These are phyloP conservation scores for Hexactinellida sp. DNA, from an alignment of 37 sponge, comb jelly and placozoan species.

Conservation along the genomic window DNA sequence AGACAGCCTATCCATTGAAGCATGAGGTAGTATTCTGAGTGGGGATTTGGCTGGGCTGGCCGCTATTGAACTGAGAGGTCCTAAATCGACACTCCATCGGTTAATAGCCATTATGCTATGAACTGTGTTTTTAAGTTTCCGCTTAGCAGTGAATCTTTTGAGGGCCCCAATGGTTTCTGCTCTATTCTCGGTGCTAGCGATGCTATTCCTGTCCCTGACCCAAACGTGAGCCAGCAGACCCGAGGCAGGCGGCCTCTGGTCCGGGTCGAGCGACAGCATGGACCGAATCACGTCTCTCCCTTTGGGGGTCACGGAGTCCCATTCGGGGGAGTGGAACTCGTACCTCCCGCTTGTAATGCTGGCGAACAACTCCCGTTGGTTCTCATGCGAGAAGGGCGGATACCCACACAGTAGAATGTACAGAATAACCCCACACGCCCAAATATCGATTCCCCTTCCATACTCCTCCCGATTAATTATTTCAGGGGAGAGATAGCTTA, in stretches of 20 bases:
- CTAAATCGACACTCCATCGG: background rate
- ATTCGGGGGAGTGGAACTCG: constrained; percentile 36
- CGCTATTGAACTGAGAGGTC: background rate
- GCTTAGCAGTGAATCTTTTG: constrained; percentile 32
- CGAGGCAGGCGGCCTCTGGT: constrained; percentile 18
- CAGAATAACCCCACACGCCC: constrained; percentile 29
- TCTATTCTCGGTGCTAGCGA: constrained; percentile 22
- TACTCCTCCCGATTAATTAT: constrained; percentile 27
- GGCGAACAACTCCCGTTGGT: constrained; percentile 26
- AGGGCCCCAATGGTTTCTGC: constrained; percentile 33
- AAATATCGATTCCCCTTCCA: constrained; percentile 27
- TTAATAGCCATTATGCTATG: background rate
- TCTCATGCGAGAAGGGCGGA: constrained; percentile 36
- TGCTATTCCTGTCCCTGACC: constrained; percentile 17
- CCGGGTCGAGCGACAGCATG: constrained; percentile 22
- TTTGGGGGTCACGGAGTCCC: constrained; percentile 35
- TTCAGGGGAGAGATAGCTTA: constrained; percentile 33
- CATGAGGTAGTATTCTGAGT: background rate
- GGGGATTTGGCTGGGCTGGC: background rate
- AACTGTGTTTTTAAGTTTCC: constrained; percentile 27
- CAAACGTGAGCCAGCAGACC: constrained; percentile 24
- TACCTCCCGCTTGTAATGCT: constrained; percentile 23
- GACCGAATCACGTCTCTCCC: constrained; percentile 26
- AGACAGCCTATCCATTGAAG: background rate
- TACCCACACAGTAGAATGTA: constrained; percentile 37